phyloP scores from a whole-genome alignment of 2,113 vertebrate genomes.

The Thunnus thynnus region DNA sequence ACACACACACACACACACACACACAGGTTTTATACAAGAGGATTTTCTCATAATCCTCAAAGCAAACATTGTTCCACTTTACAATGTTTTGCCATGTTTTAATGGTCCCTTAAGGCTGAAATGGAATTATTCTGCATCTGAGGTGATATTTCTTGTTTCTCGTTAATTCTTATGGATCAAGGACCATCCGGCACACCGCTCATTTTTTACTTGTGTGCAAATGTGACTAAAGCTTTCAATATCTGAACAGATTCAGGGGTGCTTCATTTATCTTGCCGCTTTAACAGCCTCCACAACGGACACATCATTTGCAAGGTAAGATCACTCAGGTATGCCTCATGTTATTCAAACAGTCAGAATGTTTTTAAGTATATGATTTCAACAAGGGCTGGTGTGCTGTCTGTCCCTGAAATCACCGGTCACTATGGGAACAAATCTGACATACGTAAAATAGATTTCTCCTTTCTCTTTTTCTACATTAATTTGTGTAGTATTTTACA shows the following conservation, averaged over 20 bases:
- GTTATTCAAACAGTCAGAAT: slow-evolving; percentile 62
- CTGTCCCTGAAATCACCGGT: slow-evolving; percentile 37
- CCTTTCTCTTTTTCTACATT: not conserved
- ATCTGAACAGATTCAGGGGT: slow-evolving; percentile 26
- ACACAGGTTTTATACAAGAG: slow-evolving; percentile 59
- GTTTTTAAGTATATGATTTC: slow-evolving; percentile 49
- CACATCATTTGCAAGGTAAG: slow-evolving; percentile 52
- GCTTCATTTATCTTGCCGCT: slow-evolving; percentile 52
- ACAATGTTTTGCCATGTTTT: slow-evolving; percentile 52
- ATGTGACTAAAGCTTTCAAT: slow-evolving; percentile 21
- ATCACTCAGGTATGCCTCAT: slow-evolving; percentile 54
- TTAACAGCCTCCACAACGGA: slow-evolving; percentile 37
- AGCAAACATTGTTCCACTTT: slow-evolving; percentile 75
- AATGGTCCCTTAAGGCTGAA: slow-evolving; percentile 27
- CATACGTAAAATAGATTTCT: not conserved
- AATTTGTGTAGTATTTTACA: not conserved
- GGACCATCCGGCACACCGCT: slow-evolving; percentile 7
- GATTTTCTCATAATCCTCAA: slow-evolving; percentile 73
- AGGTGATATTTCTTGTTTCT: slow-evolving; percentile 21
- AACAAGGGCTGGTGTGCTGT: not conserved
- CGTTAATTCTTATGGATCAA: slow-evolving; percentile 29
- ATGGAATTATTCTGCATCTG: slow-evolving; percentile 40
- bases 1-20: slow-evolving; percentile 17
- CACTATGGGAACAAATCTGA: slow-evolving; percentile 24
- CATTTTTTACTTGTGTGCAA: slow-evolving; percentile 20